Base-by-base conservation (phyloP, 2,113 vertebrate species). In the Albula glossodonta region DNA sequence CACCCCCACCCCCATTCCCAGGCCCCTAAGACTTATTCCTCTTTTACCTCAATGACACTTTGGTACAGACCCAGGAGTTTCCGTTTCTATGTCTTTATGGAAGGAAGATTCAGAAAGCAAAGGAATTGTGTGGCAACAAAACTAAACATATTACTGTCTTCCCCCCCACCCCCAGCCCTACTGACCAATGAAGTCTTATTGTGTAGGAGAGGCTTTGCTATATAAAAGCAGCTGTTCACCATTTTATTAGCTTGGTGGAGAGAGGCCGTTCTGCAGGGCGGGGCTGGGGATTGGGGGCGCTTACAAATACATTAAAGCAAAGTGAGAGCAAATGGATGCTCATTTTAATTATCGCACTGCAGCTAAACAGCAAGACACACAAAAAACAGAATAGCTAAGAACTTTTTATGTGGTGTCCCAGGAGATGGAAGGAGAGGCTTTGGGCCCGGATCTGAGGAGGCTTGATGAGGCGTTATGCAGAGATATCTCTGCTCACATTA, bases 11-110 rank as follows among this genome's bases (percentile, higher is more conserved):
- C 31, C 31, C 31, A 41, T 41, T 41, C 31, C 31, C 31, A 41
- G 31, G 31, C 49, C 70, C 89, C 82, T 90, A 90, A 88, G 84
- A 85, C 89, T 82, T 90, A 90, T 90, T 88, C 92, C 53, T 84
- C 83, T 88, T 50, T 78, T 86, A 11, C 12, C 60, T 17, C 56
- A 84, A 91, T 93, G 90, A 92, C 90, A 80, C 19, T 89, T 63
- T 31, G 63, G 86, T 87, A 60, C 81, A 88, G 87, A 90, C 89
- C 31, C 31, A 41, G 31, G 31, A 41, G 31, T 41, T 41, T 41
- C 31, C 31, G 31, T 90, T 91, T 51, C 5, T 79, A 52, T 70
- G 25, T 19, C 51, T 63, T 60, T 70, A 82, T n/a, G 70, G 85
- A 19, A 25, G 57, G 60, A 25, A 82, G 56, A 86, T 53, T 41